A percentile compares a stretch with the other conserved stretches of the same genome.
Conservation (phyloP, 2,797 vertebrate species). For the Gallinago stenura region DNA sequence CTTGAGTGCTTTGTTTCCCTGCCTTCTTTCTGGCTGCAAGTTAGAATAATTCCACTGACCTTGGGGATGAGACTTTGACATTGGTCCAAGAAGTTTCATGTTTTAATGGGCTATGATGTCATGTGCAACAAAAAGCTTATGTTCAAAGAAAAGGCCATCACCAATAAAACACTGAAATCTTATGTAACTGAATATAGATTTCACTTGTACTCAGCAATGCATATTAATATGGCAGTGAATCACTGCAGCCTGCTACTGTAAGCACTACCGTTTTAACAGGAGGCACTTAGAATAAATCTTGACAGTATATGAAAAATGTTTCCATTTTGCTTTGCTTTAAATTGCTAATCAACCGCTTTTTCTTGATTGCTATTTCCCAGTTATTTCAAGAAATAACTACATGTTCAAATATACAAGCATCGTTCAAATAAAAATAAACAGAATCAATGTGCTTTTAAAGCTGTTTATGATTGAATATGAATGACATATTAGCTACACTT, state of each 20-base stretch:
- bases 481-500: slow-evolving; percentile 16
- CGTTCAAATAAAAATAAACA: slow-evolving; percentile 49
- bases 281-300: slow-evolving; percentile 54
- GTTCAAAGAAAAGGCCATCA: not conserved
- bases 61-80: not conserved
- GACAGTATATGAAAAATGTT: slow-evolving; percentile 35
- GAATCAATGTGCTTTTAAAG: slow-evolving; percentile 50
- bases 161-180: slow-evolving; percentile 27
- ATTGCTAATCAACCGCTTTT: slow-evolving; percentile 51
- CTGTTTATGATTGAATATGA: slow-evolving; percentile 6
- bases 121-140: slow-evolving; percentile 28
- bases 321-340: slow-evolving; percentile 53
- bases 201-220: slow-evolving; percentile 50
- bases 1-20: not conserved
- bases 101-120: slow-evolving; percentile 35
- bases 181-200: slow-evolving; percentile 58
- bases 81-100: not conserved
- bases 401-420: slow-evolving; percentile 11
- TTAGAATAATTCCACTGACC: not conserved
- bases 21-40: not conserved
- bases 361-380: slow-evolving; percentile 49
- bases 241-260: slow-evolving; percentile 57
- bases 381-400: slow-evolving; percentile 59
- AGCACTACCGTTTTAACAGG: not conserved
- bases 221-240: slow-evolving; percentile 59